Evolutionary conservation across 2,113 vertebrate genomes (phyloP), one percentile per base, ranked within the genome.

Genomic region (Mobula hypostoma): DNA sequence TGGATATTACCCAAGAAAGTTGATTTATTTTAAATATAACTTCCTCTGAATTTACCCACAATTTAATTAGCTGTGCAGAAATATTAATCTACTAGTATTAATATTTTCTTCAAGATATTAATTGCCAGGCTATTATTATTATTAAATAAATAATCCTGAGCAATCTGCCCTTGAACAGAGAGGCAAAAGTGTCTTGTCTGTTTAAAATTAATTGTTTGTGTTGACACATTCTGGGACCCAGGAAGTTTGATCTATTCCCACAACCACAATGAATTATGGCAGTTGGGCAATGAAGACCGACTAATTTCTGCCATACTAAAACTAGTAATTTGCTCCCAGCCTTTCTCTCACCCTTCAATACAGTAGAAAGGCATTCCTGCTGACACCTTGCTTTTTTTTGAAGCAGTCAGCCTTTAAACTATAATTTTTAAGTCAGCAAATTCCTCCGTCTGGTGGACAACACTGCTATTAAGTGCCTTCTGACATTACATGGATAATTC

Each of bases 401-500:
- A 77, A n/a, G 76, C 63, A 32, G 29, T 66, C 85, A 7, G 61
- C n/a, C 85, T 90, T 90, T 79, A 36, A 36, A 79, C n/a, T 79
- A 36, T 79, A 32, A 36, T 79, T 36, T 63, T 66, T 63, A n/a
- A 32, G 61, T 90, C 85, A 90, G 85, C 58, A 90, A 66, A 90
- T 90, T 90, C 85, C n/a, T 90, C 85, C n/a, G 61, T 88, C 85
- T 90, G 85, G 14, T 88, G 85, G 85, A 19, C 85, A 66, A 66
- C 61, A 32, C 58, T 90, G 61, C 29, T 32, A 90, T 68, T 66
- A 90, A 66, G 61, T 32, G 29, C 85, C 85, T 88, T 66, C 29
- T 90, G 61, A 90, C 61, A 90, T 19, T 66, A 17, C 29, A 66
- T 19, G n/a, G 85, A 90, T 66, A 32, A 90, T 90, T 66, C 29